A percentile compares a stretch with the other conserved stretches of the same genome.
Evolutionary conservation across 2,797 vertebrate genomes (phyloP).

Genomic region (Sebastes matsubarae): DNA sequence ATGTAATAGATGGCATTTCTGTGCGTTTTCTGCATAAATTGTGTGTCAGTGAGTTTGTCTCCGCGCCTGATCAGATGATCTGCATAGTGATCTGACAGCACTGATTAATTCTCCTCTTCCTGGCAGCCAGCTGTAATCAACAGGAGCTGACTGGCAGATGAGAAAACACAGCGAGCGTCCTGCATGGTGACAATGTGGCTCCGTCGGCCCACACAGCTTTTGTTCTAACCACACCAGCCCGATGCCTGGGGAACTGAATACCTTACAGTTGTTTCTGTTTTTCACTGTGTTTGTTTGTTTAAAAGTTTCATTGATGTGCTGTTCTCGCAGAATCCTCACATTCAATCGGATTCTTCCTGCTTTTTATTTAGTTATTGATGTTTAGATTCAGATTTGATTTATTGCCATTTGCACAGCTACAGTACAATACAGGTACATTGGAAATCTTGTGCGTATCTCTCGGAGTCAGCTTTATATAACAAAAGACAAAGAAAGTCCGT

Average conservation of each 20-base stretch:
- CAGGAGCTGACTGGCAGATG: conserved; percentile 75
- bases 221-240: conserved; percentile 46
- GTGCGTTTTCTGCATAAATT: conserved; percentile 52
- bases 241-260: conserved; percentile 4
- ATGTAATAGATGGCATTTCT: conserved; percentile 40
- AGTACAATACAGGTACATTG: neutral
- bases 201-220: conserved; percentile 44
- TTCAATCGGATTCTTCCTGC: neutral
- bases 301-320: neutral
- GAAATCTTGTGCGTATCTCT: neutral
- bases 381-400: neutral
- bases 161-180: conserved; percentile 70
- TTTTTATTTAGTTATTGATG: neutral
- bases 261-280: neutral
- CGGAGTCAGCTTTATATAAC: neutral
- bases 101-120: conserved; percentile 68
- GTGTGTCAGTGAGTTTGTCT: conserved; percentile 40
- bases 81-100: conserved; percentile 63
- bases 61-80: conserved; percentile 58
- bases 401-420: neutral
- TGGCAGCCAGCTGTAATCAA: conserved; percentile 77
- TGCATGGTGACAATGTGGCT: conserved; percentile 60
- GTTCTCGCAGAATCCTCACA: neutral
- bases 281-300: neutral
- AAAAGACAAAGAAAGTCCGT: neutral